phyloP scores from a whole-genome alignment of 2,797 vertebrate species.

The Balearica regulorum region DNA sequence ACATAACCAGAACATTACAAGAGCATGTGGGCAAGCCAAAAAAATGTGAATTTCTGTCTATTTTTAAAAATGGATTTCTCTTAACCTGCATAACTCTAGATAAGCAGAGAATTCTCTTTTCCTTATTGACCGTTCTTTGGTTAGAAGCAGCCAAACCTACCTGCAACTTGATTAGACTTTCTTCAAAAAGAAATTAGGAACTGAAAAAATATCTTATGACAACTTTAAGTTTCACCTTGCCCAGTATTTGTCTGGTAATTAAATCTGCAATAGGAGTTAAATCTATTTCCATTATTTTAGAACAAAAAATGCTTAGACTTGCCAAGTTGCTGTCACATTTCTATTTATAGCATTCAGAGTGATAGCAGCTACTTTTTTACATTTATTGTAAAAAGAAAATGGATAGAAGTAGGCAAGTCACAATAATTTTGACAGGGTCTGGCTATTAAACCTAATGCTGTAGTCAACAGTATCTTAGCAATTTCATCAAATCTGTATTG shows the following conservation, averaged over 20 bases:
- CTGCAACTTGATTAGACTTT: not conserved
- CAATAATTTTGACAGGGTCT: not conserved
- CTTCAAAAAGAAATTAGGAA: not conserved
- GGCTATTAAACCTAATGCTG: not conserved
- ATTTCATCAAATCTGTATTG: not conserved
- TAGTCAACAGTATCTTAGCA: not conserved
- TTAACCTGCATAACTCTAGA: not conserved
- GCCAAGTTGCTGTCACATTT: not conserved
- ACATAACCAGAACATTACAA: not conserved
- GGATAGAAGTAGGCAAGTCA: not conserved
- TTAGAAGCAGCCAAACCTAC: not conserved
- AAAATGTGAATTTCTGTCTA: too few relatives aligned
- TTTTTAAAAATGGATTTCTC: not conserved
- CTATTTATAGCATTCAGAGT: not conserved
- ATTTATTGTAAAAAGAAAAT: not conserved
- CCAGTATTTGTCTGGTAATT: not conserved
- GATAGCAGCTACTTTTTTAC: not conserved
- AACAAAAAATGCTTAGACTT: not conserved
- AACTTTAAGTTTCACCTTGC: not conserved
- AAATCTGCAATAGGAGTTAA: not conserved
- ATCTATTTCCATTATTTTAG: not conserved
- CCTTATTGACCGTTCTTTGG: not conserved
- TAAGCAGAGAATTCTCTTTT: not conserved
- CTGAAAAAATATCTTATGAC: not conserved
- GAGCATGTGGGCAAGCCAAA: accelerated